Evolutionary conservation across 2,888 invertebrate species (phyloP).

Genomic region (Volucella bombylans): DNA sequence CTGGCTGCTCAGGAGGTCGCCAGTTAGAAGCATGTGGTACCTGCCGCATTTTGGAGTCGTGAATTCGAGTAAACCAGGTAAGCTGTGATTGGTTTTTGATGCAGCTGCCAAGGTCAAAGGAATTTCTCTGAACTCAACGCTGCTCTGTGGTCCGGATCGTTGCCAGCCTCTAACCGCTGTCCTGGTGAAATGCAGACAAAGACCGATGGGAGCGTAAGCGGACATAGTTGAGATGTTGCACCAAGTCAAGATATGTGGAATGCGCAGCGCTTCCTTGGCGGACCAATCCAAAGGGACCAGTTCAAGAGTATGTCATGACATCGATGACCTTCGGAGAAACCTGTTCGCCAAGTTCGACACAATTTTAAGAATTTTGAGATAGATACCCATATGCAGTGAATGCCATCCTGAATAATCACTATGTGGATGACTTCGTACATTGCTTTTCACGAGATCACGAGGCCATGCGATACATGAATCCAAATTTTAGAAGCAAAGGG

Average conservation of each 20-base stretch:
- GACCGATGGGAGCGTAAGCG: conserved; percentile 19
- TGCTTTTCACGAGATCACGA: not conserved
- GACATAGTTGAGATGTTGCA: conserved; percentile 16
- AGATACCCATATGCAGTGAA: not conserved
- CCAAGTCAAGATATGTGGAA: conserved; percentile 25
- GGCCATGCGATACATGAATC: not conserved
- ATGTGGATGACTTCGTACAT: conserved; percentile 14
- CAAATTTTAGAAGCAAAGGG: not conserved
- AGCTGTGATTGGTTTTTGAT: not conserved
- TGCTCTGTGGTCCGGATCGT: conserved; percentile 32
- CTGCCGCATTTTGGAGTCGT: not conserved
- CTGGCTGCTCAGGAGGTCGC: too few relatives aligned
- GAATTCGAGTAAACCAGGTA: not conserved
- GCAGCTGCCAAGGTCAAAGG: not conserved
- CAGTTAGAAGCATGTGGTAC: too few relatives aligned
- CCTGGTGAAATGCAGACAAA: conserved; percentile 40
- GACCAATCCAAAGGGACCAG: too few relatives aligned
- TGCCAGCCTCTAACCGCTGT: conserved; percentile 10
- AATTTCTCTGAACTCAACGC: not conserved
- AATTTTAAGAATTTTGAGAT: not conserved
- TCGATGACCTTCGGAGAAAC: not conserved
- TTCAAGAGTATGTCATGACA: too few relatives aligned
- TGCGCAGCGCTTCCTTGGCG: too few relatives aligned
- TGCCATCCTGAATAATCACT: conserved; percentile 5
- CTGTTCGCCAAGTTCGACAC: too few relatives aligned